Evolutionary conservation across 2,888 invertebrate genomes (phyloP).

Genomic region (Zeuzera pyrina): DNA sequence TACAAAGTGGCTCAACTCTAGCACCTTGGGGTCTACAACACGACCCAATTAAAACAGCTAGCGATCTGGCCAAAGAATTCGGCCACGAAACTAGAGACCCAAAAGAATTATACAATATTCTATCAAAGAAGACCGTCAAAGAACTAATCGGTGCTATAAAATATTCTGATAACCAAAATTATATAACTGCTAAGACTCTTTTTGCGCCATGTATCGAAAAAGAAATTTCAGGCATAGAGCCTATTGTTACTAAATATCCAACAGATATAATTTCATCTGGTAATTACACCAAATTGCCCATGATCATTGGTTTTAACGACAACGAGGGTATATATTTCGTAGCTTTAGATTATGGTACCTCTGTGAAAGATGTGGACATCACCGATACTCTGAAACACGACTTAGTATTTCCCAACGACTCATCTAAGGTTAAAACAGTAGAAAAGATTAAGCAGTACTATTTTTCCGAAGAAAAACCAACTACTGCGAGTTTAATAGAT

Average conservation of each 20-base stretch:
- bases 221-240: slow-evolving; percentile 41
- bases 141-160: slow-evolving; percentile 44
- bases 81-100: slow-evolving; percentile 50
- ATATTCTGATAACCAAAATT: slow-evolving; percentile 41
- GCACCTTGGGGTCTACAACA: slow-evolving; percentile 54
- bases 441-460: slow-evolving; percentile 38
- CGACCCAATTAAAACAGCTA: slow-evolving; percentile 46
- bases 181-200: slow-evolving; percentile 42
- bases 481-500: slow-evolving; percentile 55
- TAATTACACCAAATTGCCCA: slow-evolving; percentile 55
- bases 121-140: slow-evolving; percentile 36
- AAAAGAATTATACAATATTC: slow-evolving; percentile 39
- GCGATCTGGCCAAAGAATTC: slow-evolving; percentile 40
- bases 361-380: slow-evolving; percentile 32
- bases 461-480: slow-evolving; percentile 33
- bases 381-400: slow-evolving; percentile 35
- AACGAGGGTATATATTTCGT: slow-evolving; percentile 58
- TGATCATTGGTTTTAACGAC: slow-evolving; percentile 59
- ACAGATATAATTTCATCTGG: slow-evolving; percentile 40
- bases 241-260: slow-evolving; percentile 45
- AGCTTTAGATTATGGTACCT: slow-evolving; percentile 45
- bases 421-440: slow-evolving; percentile 36
- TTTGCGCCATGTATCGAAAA: slow-evolving; percentile 59
- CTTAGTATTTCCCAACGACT: slow-evolving; percentile 41
- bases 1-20: slow-evolving; percentile 55